Conservation (phyloP, 1,140 invertebrate species). For the Centruroides vittatus region DNA sequence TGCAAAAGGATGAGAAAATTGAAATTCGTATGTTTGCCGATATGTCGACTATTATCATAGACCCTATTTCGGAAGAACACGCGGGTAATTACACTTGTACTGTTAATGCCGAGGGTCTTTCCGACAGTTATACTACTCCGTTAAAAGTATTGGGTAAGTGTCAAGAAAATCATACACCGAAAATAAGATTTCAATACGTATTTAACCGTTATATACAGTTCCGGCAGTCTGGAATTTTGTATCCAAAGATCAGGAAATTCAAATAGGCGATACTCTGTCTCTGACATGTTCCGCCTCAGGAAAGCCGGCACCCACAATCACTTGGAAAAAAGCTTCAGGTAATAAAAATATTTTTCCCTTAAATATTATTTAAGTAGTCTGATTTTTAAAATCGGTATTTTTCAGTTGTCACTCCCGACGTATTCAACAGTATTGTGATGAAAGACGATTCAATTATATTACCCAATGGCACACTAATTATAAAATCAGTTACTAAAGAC, state of each 20-base stretch:
- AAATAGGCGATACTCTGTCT: neutral
- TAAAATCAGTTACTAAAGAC: neutral
- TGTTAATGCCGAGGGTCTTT: neutral
- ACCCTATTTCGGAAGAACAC: constrained; percentile 8
- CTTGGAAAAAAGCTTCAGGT: constrained; percentile 7
- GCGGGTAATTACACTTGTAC: constrained; percentile 12
- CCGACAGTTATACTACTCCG: constrained; percentile 2
- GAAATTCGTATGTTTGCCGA: neutral
- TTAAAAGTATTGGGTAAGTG: constrained; percentile 8
- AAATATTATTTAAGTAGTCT: no score
- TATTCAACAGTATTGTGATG: no score
- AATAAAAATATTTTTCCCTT: neutral
- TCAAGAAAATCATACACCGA: neutral
- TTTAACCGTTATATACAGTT: neutral
- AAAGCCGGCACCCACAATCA: constrained; percentile 1
- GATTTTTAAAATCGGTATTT: neutral
- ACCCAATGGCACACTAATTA: neutral
- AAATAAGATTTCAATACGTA: neutral
- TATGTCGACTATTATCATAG: constrained; percentile 5
- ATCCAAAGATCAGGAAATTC: constrained; percentile 2
- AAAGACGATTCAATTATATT: no score
- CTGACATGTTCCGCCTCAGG: constrained; percentile 1
- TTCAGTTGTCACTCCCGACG: neutral
- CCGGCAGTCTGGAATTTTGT: constrained; percentile 2
- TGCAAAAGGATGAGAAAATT: neutral